Conservation (phyloP, 2,888 invertebrate species). For the Crepidodera aurea region DNA sequence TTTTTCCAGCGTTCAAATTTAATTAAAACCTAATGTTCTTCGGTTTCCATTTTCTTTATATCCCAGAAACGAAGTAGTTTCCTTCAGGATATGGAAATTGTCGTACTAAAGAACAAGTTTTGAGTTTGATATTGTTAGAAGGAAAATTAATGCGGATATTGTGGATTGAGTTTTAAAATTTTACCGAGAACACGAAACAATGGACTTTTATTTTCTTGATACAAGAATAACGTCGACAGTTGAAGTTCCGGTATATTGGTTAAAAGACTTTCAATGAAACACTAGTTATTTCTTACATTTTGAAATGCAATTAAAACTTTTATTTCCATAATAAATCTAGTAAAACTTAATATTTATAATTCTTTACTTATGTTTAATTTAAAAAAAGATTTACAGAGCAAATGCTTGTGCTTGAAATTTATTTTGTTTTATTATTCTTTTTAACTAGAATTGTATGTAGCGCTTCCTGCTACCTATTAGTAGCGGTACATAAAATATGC, state of each 20-base stretch:
- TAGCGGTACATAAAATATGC: too few species aligned
- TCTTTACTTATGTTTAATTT: too few species aligned
- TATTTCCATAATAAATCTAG: not conserved
- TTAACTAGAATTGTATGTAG: too few species aligned
- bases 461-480: too few species aligned
- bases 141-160: conserved; percentile 19
- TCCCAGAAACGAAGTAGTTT: conserved; percentile 12
- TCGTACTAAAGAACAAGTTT: conserved; percentile 20
- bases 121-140: conserved; percentile 16
- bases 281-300: too few species aligned
- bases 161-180: conserved; percentile 19
- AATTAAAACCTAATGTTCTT: conserved; percentile 21
- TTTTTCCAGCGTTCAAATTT: conserved; percentile 5
- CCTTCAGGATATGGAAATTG: conserved; percentile 18
- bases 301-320: too few species aligned
- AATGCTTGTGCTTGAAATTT: too few species aligned
- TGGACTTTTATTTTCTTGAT: not conserved
- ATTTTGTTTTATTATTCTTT: too few species aligned
- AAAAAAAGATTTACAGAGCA: too few species aligned
- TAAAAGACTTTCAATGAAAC: too few species aligned
- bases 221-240: not conserved
- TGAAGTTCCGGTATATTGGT: too few species aligned
- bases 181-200: conserved; percentile 1
- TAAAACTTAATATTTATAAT: too few species aligned
- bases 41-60: conserved; percentile 11